Percentiles rank a stretch among this genome's conserved stretches.
Conservation (phyloP, 2,113 vertebrate genomes). For the Sinocyclocheilus anophthalmus region DNA sequence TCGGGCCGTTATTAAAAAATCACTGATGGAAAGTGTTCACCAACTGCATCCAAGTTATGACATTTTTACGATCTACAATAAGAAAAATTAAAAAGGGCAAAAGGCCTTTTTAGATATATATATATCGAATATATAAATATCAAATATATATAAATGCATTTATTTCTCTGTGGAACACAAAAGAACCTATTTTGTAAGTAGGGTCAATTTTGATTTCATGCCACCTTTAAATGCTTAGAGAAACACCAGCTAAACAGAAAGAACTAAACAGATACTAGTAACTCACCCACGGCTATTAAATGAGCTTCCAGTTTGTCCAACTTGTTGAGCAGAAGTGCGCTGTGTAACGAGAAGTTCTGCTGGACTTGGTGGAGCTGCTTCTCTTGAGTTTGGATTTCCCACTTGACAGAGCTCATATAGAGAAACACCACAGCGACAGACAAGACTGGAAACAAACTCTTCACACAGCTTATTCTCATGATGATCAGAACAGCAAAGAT, state of each 20-base stretch:
- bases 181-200: no score
- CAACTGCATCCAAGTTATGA: no score
- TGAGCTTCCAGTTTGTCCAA: constrained; percentile 66
- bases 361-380: constrained; percentile 54
- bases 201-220: no score
- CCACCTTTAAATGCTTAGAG: constrained; percentile 38
- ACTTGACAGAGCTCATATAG: constrained; percentile 59
- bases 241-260: not conserved
- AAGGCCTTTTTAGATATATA: no score
- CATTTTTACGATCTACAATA: no score
- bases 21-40: no score
- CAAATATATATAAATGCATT: no score
- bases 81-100: no score
- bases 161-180: no score
- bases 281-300: constrained; percentile 63
- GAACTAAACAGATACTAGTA: not conserved
- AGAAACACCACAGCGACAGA: constrained; percentile 11
- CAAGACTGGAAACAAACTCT: not conserved
- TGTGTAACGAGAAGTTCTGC: constrained; percentile 54
- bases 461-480: not conserved
- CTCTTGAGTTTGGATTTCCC: constrained; percentile 47
- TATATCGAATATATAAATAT: no score
- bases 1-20: no score
- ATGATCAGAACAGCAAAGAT: not conserved
- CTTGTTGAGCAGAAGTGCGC: constrained; percentile 54